Conservation (phyloP, 30 jellyfish, hydroid and myxozoan genomes). For the Aurelia sp. region DNA sequence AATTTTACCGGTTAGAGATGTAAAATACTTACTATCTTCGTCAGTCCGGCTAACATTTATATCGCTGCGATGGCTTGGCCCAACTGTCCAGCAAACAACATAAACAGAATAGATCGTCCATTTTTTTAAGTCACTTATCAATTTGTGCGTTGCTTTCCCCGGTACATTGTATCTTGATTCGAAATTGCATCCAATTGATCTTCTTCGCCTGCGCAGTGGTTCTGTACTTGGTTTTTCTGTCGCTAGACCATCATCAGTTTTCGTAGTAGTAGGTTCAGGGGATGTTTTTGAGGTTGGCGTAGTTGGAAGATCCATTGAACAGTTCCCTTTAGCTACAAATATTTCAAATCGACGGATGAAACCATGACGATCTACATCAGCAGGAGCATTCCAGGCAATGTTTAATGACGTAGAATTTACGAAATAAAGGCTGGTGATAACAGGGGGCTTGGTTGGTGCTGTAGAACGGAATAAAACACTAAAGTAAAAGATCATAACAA, state of each 20-base stretch:
- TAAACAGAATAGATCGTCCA: slow-evolving; percentile 47
- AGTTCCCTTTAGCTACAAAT: slow-evolving; percentile 11
- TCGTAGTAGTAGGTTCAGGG: background rate
- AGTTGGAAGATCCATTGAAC: background rate
- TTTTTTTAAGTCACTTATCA: slow-evolving; percentile 4
- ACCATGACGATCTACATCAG: slow-evolving; percentile 27
- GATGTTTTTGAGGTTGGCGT: slow-evolving; percentile 9
- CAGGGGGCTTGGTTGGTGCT: slow-evolving; percentile 64
- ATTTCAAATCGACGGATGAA: background rate
- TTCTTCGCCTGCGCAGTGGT: background rate
- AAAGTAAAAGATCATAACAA: background rate
- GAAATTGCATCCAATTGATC: background rate
- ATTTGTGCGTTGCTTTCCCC: background rate
- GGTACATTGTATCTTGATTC: background rate
- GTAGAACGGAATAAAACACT: background rate
- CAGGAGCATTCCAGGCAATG: slow-evolving; percentile 43
- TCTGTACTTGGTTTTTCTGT: background rate
- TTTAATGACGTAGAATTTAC: slow-evolving; percentile 33
- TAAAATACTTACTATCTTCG: slow-evolving; percentile 33
- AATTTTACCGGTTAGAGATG: too few relatives aligned
- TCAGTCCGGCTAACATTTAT: slow-evolving; percentile 1
- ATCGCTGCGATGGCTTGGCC: slow-evolving; percentile 8
- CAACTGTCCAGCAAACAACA: slow-evolving; percentile 53
- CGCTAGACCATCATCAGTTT: background rate
- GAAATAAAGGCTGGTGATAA: background rate